Conservation (phyloP, 2,113 vertebrate genomes). For the Lanius ludovicianus region DNA sequence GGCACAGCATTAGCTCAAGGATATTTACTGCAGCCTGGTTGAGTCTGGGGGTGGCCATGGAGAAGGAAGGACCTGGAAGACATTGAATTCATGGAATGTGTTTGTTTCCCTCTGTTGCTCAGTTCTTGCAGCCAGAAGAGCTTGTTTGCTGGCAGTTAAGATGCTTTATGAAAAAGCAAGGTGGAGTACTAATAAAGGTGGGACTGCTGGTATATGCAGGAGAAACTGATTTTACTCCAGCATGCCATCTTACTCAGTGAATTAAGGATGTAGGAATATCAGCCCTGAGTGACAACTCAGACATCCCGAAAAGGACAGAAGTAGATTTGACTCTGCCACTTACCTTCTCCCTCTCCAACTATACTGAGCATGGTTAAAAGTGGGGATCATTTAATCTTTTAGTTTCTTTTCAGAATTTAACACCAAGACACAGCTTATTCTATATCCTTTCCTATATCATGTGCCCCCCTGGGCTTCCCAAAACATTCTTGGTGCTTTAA, state of each 20-base stretch:
- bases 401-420: not conserved
- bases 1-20: fast-evolving
- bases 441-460: not conserved
- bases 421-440: not conserved
- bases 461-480: not conserved
- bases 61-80: not conserved
- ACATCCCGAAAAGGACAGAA: not conserved
- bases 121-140: not conserved
- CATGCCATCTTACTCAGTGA: not conserved
- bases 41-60: not conserved
- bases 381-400: not conserved
- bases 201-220: not conserved
- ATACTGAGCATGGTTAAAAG: not conserved
- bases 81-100: fast-evolving
- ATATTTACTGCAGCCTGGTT: not conserved
- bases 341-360: not conserved
- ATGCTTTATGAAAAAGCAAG: not conserved
- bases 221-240: not conserved
- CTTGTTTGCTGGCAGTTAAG: not conserved
- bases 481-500: not conserved
- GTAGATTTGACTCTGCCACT: not conserved
- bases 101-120: not conserved
- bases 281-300: not conserved
- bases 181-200: not conserved
- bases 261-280: not conserved